These are phyloP conservation scores for Myathropa florea DNA, from an alignment of 2,888 invertebrate genomes.

Conservation along the genomic window DNA sequence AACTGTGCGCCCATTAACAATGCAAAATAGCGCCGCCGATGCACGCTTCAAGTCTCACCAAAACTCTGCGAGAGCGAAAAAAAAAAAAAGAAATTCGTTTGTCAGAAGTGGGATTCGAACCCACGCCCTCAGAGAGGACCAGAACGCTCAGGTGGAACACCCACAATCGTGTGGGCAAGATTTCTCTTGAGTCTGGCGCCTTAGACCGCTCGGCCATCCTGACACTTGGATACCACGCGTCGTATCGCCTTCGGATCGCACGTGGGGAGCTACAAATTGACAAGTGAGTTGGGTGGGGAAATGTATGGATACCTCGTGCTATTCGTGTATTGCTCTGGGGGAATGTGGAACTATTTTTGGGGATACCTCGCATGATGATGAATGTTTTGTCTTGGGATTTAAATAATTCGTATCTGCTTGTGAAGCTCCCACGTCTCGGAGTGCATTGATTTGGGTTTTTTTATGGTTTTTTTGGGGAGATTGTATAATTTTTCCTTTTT, in stretches of 20 bases:
- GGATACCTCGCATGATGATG: neutral
- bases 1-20: neutral
- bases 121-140: slow-evolving; percentile 79
- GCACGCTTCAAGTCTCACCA: neutral
- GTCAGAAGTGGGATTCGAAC: slow-evolving; percentile 78
- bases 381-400: neutral
- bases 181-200: slow-evolving; percentile 74
- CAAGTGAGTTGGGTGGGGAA: neutral
- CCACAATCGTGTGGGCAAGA: slow-evolving; percentile 71
- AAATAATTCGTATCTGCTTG: too few species aligned
- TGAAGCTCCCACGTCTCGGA: too few species aligned
- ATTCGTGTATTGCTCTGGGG: neutral
- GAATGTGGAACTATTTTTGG: neutral
- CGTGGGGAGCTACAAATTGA: neutral
- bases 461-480: neutral
- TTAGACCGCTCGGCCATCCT: slow-evolving; percentile 74
- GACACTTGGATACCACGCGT: slow-evolving; percentile 38
- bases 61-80: neutral
- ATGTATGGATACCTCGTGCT: neutral
- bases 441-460: neutral
- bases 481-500: too few species aligned
- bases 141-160: slow-evolving; percentile 75
- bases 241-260: neutral
- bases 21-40: neutral
- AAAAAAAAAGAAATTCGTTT: slow-evolving; percentile 68